phyloP scores from a whole-genome alignment of 2,888 invertebrate species.

The Lasioglossum pauxillum region DNA sequence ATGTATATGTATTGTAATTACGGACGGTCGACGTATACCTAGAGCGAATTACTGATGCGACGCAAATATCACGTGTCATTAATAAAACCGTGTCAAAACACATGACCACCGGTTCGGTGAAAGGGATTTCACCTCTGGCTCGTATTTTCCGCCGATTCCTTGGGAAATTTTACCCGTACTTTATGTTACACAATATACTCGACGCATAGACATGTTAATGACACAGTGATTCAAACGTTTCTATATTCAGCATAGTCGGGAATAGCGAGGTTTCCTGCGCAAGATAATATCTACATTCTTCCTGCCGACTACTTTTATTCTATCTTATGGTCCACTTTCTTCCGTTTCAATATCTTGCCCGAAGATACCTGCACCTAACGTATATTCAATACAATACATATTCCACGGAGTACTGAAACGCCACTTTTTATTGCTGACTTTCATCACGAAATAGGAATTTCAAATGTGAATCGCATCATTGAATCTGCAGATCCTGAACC shows the following conservation, averaged over 20 bases:
- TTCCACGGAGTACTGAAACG: no score
- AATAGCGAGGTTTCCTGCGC: neutral
- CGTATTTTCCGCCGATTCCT: neutral
- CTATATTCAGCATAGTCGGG: neutral
- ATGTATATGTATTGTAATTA: conserved; percentile 19
- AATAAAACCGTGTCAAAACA: conserved; percentile 33
- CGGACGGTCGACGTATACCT: conserved; percentile 8
- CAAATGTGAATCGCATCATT: no score
- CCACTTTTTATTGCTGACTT: no score
- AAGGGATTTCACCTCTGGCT: conserved; percentile 13
- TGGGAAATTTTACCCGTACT: neutral
- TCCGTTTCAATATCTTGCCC: neutral
- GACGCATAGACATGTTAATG: neutral
- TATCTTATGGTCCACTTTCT: neutral
- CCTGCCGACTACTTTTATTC: neutral
- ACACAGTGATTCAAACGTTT: neutral
- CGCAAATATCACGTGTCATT: conserved; percentile 30
- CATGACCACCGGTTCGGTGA: conserved; percentile 15
- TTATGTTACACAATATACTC: neutral
- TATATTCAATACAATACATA: no score
- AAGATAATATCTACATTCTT: neutral
- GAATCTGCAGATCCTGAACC: no score
- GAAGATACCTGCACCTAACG: no score
- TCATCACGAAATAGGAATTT: no score
- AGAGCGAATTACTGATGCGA: conserved; percentile 26